Conservation (phyloP, 1,140 invertebrate species). For the Coptotermes formosanus region DNA sequence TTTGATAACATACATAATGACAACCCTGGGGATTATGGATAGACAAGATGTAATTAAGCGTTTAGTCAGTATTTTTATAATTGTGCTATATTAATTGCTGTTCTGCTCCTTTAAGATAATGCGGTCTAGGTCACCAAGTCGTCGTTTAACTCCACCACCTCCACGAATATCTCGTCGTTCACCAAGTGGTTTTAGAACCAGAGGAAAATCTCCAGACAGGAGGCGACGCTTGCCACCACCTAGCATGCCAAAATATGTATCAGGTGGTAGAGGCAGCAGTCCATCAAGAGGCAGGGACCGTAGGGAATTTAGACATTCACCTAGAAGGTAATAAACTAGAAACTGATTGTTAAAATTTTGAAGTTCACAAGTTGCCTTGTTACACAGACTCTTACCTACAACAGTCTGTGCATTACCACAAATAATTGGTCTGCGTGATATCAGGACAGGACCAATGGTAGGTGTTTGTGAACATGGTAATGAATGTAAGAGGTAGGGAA, state of each 20-base stretch:
- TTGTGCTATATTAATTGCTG: no score
- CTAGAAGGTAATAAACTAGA: conserved; percentile 20
- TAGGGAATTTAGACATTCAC: conserved; percentile 22
- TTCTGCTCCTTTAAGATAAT: neutral
- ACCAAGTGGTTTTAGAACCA: conserved; percentile 1
- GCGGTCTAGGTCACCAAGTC: conserved; percentile 12
- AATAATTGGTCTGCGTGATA: no score
- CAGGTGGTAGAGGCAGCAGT: neutral
- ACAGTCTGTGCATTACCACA: no score
- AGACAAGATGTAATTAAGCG: no score
- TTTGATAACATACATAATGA: no score
- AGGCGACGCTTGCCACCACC: conserved; percentile 11
- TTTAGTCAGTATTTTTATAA: no score
- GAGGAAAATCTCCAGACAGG: conserved; percentile 1
- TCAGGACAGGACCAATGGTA: no score
- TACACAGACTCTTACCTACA: no score
- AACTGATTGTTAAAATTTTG: neutral
- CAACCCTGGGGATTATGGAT: no score
- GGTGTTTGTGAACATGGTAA: no score
- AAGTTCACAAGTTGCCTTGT: no score
- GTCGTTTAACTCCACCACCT: neutral
- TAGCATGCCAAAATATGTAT: neutral
- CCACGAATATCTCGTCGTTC: conserved; percentile 21
- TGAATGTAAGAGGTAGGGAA: no score
- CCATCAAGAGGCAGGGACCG: neutral